Conservation (phyloP, 1,140 invertebrate species). For the roundworm (Caenorhabditis elegans) region DNA sequence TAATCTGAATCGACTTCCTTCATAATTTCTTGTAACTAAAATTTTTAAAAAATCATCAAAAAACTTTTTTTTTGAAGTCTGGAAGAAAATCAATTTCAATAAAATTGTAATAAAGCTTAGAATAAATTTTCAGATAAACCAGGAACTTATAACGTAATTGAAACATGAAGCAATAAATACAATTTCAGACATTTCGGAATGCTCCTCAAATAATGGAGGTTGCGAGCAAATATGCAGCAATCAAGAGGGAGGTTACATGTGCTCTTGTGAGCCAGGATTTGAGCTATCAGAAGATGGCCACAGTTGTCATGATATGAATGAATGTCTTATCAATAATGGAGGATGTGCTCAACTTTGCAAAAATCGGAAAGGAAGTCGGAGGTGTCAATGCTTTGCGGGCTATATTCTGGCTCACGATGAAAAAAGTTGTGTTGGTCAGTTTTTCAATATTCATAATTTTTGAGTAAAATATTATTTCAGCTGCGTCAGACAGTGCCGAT, state of each 20-base stretch:
- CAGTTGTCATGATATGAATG: constrained; percentile 67
- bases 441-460: no score
- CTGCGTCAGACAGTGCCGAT: not conserved
- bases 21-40: no score
- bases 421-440: constrained; percentile 79
- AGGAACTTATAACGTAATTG: no score
- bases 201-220: constrained; percentile 70
- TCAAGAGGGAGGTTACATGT: constrained; percentile 67
- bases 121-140: no score
- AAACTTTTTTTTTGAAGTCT: no score
- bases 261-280: constrained; percentile 68
- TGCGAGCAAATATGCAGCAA: constrained; percentile 72
- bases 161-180: not conserved
- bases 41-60: no score
- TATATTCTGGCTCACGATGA: constrained; percentile 90
- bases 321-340: constrained; percentile 84
- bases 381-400: constrained; percentile 90
- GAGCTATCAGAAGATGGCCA: constrained; percentile 66
- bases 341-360: constrained; percentile 94
- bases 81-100: no score
- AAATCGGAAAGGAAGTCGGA: constrained; percentile 90
- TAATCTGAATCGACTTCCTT: no score
- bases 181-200: constrained; percentile 69
- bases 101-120: no score
- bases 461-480: constrained; percentile 27